Percentiles rank a stretch among this genome's conserved stretches.
Conservation (phyloP, 2,888 invertebrate genomes). For the Exocentrus adspersus region DNA sequence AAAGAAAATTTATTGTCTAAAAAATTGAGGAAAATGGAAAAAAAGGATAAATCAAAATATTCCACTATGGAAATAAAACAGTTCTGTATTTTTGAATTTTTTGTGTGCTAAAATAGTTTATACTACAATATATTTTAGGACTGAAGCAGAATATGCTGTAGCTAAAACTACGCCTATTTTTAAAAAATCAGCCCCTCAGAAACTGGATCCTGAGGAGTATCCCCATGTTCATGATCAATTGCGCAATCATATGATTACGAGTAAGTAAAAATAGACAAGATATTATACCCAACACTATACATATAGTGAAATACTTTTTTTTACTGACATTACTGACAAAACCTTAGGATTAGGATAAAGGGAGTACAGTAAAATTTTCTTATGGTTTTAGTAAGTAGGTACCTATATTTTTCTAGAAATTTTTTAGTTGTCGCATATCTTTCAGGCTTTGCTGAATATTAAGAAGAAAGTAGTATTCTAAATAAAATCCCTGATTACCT, state of each 20-base stretch:
- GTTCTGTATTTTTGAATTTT: constrained; percentile 40
- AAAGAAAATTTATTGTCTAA: constrained; percentile 82
- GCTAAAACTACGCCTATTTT: constrained; percentile 53
- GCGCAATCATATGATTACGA: constrained; percentile 63
- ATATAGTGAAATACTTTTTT: no score
- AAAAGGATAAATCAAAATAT: constrained; percentile 68
- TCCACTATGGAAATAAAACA: constrained; percentile 43
- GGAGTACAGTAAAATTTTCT: no score
- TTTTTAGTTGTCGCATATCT: no score
- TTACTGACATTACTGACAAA: no score
- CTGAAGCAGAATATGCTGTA: constrained; percentile 51
- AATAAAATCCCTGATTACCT: no score
- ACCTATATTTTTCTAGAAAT: no score
- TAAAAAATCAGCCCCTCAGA: constrained; percentile 58
- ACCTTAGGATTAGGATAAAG: no score
- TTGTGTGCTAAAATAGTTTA: background rate
- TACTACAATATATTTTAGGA: constrained; percentile 32
- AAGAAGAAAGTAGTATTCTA: no score
- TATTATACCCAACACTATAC: no score
- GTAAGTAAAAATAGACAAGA: no score
- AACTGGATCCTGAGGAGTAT: constrained; percentile 68
- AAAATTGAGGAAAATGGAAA: constrained; percentile 84
- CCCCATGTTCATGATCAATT: constrained; percentile 91
- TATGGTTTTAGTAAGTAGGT: no score
- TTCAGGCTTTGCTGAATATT: no score